Percentiles rank a stretch among this genome's conserved stretches.
Conservation (phyloP, 2,888 invertebrate genomes). For the Prenolepis imparis region DNA sequence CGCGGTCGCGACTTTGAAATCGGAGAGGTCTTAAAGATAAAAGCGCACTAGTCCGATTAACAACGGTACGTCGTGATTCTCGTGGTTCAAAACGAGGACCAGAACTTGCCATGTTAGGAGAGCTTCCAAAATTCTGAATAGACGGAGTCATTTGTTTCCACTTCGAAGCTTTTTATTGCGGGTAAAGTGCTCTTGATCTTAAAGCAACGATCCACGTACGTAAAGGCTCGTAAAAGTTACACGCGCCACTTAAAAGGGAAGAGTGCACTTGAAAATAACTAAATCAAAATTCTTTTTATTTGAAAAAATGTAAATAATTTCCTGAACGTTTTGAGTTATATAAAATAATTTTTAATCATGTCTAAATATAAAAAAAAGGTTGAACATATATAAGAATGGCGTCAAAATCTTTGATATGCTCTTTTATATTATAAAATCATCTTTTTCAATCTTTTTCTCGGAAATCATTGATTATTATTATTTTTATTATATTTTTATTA, state of each 20-base stretch:
- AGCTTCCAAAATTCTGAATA: conserved; percentile 54
- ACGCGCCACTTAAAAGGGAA: conserved; percentile 22
- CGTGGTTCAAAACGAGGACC: background rate
- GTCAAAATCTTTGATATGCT: background rate
- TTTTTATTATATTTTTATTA: background rate
- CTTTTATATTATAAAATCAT: background rate
- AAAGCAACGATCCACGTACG: conserved; percentile 16
- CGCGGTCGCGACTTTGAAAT: conserved; percentile 65
- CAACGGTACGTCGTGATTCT: conserved; percentile 44
- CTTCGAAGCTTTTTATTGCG: conserved; percentile 1
- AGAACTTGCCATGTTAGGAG: background rate
- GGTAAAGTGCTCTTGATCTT: conserved; percentile 15
- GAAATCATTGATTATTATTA: background rate
- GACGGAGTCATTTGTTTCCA: conserved; percentile 61
- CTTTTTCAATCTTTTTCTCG: background rate
- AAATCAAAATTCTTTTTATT: background rate
- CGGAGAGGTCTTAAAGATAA: conserved; percentile 62
- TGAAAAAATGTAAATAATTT: background rate
- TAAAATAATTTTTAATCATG: background rate
- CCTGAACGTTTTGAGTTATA: background rate
- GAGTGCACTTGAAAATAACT: background rate
- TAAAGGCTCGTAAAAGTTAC: conserved; percentile 18
- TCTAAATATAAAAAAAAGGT: background rate
- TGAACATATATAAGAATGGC: background rate
- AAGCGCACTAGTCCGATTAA: conserved; percentile 61